These are phyloP conservation scores for Pammene aurita DNA, from an alignment of 2,888 invertebrate genomes.

Conservation along the genomic window DNA sequence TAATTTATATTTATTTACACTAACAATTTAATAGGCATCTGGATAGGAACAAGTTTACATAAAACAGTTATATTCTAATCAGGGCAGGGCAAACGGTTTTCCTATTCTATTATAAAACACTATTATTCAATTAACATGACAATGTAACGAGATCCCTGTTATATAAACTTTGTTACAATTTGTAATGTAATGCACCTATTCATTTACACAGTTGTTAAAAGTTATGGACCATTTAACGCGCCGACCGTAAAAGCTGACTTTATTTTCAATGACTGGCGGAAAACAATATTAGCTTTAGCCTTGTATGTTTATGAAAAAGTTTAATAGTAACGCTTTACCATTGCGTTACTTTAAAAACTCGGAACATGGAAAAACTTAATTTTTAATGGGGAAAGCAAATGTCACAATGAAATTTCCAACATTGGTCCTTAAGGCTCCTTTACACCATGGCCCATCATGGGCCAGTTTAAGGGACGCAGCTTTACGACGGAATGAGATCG, in stretches of 20 bases:
- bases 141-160: conserved; percentile 33
- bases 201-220: conserved; percentile 13
- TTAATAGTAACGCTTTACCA: neutral
- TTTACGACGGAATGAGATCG: too few relatives aligned
- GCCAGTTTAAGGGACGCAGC: too few relatives aligned
- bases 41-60: conserved; percentile 2
- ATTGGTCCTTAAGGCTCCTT: too few relatives aligned
- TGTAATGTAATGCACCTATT: conserved; percentile 5
- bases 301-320: conserved; percentile 4
- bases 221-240: neutral
- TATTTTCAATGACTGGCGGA: conserved; percentile 18
- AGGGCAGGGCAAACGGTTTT: conserved; percentile 14
- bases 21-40: conserved; percentile 10
- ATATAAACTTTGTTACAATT: conserved; percentile 16
- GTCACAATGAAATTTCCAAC: too few relatives aligned
- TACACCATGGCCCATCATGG: too few relatives aligned
- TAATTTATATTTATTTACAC: conserved; percentile 17
- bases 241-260: conserved; percentile 1
- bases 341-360: too few relatives aligned
- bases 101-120: conserved; percentile 11
- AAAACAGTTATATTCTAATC: conserved; percentile 3
- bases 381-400: too few relatives aligned
- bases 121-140: conserved; percentile 25
- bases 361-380: too few relatives aligned
- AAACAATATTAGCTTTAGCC: neutral